Evolutionary conservation across 2,113 vertebrate genomes (phyloP).

Genomic region (Eptatretus burgeri): DNA sequence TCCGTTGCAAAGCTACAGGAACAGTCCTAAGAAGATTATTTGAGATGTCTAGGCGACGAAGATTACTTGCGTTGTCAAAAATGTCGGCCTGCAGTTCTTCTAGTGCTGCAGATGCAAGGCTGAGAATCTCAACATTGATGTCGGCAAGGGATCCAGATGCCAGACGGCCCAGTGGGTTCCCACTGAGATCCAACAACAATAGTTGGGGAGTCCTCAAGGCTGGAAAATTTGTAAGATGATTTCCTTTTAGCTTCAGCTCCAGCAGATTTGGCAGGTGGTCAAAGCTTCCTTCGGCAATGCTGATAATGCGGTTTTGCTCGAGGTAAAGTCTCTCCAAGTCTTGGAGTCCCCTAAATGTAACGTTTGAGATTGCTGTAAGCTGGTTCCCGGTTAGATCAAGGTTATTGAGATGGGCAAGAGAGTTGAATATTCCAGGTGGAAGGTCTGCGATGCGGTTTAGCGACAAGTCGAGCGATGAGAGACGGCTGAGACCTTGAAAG

Average conservation of each 20-base stretch:
- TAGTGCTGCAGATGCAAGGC: conserved; percentile 40
- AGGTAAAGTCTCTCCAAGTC: conserved; percentile 66
- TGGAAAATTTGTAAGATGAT: conserved; percentile 32
- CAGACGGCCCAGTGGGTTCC: conserved; percentile 28
- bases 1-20: conserved; percentile 22
- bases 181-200: conserved; percentile 56
- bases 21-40: conserved; percentile 37
- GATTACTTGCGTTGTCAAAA: conserved; percentile 31
- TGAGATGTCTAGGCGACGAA: conserved; percentile 58
- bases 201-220: conserved; percentile 34
- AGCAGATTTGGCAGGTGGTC: conserved; percentile 34
- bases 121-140: conserved; percentile 42
- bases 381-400: conserved; percentile 65
- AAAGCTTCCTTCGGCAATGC: conserved; percentile 44
- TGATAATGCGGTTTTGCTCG: conserved; percentile 39
- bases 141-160: conserved; percentile 24
- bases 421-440: conserved; percentile 37
- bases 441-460: conserved; percentile 54
- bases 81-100: conserved; percentile 28
- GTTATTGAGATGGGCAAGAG: conserved; percentile 38
- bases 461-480: conserved; percentile 64
- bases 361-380: conserved; percentile 42
- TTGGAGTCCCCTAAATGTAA: conserved; percentile 43
- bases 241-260: conserved; percentile 68
- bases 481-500: conserved; percentile 24